Evolutionary conservation across 1,140 invertebrate genomes (phyloP).

Genomic region (Eurosta solidaginis): DNA sequence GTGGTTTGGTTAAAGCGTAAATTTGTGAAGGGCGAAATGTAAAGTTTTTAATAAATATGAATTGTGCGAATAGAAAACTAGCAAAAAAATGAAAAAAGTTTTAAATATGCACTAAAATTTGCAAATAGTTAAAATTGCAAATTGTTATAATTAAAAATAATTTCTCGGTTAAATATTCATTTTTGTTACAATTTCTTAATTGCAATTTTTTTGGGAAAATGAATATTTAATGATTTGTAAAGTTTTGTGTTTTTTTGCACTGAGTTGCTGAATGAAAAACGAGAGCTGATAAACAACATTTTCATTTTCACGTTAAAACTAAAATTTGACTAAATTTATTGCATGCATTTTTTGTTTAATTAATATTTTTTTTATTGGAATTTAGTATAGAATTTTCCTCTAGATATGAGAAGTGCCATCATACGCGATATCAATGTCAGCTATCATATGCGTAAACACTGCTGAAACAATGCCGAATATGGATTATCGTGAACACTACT

Average conservation of each 20-base stretch:
- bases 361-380: too few species aligned
- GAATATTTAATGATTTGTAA: background rate
- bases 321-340: too few species aligned
- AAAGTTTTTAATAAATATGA: background rate
- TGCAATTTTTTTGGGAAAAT: background rate
- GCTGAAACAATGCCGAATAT: too few species aligned
- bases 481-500: too few species aligned
- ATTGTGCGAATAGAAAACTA: background rate
- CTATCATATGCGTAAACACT: too few species aligned
- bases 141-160: background rate
- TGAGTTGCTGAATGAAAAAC: background rate
- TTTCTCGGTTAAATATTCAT: background rate
- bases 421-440: too few species aligned
- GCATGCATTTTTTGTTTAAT: too few species aligned
- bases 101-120: background rate
- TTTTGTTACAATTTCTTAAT: background rate
- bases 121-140: background rate
- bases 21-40: background rate
- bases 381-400: too few species aligned
- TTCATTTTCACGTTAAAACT: too few species aligned
- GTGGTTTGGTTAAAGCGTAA: background rate
- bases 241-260: background rate
- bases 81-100: background rate
- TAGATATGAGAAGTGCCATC: too few species aligned
- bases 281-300: too few species aligned